Conservation (phyloP, 2,888 invertebrate genomes). For the Drosophila neotestacea region DNA sequence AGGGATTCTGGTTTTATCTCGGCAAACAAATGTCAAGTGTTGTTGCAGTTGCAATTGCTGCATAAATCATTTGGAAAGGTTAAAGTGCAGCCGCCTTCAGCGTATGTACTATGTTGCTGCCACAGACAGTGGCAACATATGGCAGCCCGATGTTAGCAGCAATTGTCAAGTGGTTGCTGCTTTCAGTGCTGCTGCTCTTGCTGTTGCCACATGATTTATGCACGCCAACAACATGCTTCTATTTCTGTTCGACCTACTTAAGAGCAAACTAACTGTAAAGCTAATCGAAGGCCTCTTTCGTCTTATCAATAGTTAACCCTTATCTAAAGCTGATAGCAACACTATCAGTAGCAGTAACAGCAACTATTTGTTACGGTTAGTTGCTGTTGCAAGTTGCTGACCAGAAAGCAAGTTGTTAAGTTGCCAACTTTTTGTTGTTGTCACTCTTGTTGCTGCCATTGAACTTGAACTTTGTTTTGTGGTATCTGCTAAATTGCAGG, state of each 20-base stretch:
- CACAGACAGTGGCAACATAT: conserved; percentile 56
- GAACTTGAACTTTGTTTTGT: conserved; percentile 77
- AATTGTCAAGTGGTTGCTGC: conserved; percentile 62
- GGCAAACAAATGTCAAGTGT: conserved; percentile 63
- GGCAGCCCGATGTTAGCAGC: conserved; percentile 64
- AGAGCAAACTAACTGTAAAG: conserved; percentile 28
- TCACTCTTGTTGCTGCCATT: conserved; percentile 63
- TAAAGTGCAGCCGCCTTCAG: conserved; percentile 70
- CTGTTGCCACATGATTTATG: conserved; percentile 65
- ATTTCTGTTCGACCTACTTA: conserved; percentile 49
- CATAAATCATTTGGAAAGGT: conserved; percentile 74
- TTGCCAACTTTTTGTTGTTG: conserved; percentile 14
- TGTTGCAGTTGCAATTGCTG: conserved; percentile 43
- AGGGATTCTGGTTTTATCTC: conserved; percentile 7
- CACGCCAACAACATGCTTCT: conserved; percentile 27
- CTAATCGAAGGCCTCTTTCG: conserved; percentile 47
- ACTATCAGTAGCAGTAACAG: conserved; percentile 20
- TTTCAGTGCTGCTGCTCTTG: conserved; percentile 13
- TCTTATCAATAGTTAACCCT: conserved; percentile 35
- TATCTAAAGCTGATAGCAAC: conserved; percentile 50
- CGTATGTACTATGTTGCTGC: conserved; percentile 19
- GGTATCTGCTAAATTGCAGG: conserved; percentile 59
- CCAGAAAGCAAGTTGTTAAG: conserved; percentile 11
- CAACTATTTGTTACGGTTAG: conserved; percentile 9
- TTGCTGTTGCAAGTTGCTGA: conserved; percentile 23